phyloP scores from a whole-genome alignment of 2,113 vertebrate genomes.

The Eudyptes chrysolophus region DNA sequence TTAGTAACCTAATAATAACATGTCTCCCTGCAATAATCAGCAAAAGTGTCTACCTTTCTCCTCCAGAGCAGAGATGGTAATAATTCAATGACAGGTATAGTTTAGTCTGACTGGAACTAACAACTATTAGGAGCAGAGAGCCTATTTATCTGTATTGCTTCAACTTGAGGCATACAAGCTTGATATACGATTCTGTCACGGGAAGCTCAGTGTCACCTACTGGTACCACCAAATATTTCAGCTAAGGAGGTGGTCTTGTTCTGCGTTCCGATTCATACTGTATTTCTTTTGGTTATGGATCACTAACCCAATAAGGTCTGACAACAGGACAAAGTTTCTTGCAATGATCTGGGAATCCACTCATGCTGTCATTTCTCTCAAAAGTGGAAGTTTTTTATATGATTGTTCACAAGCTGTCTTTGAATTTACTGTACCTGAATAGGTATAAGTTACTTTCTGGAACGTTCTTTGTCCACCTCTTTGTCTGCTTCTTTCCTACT shows the following conservation, averaged over 20 bases:
- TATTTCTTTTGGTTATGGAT: background rate
- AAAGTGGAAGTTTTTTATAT: background rate
- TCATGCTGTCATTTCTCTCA: background rate
- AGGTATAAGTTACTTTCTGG: background rate
- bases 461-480: background rate
- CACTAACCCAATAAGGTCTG: background rate
- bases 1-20: background rate
- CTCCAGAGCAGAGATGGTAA: background rate
- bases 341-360: background rate
- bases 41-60: background rate
- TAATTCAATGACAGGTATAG: background rate
- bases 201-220: background rate
- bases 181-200: background rate
- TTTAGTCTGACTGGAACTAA: background rate
- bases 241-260: background rate
- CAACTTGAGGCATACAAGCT: background rate
- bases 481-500: background rate
- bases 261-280: background rate
- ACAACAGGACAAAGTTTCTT: background rate
- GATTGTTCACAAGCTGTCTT: background rate
- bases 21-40: background rate
- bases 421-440: background rate
- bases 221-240: background rate
- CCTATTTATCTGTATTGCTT: conserved; percentile 15
- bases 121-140: background rate